Evolutionary conservation across 2,888 invertebrate genomes (phyloP), one percentile per base, ranked within the genome.

Genomic region (Chymomyza fuscimana): DNA sequence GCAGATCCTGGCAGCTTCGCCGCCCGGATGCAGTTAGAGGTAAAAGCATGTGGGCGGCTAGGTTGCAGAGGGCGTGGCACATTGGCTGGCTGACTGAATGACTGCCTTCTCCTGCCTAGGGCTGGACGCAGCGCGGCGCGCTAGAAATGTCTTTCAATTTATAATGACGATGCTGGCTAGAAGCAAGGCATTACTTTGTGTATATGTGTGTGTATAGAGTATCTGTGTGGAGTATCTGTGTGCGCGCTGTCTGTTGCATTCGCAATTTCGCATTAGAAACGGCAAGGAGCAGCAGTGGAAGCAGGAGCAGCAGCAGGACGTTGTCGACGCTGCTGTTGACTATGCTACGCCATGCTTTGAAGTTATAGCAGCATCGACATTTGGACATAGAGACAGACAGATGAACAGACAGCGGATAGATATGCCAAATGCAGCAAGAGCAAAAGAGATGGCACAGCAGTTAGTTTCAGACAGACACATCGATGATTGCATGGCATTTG

Each of bases 111-210:
- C 16, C 46, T 60, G 59, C 74, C 67, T 56, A 69, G 74, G 72
- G 70, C 68, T 65, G 65, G 59, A 61, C 63, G 64, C 46, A 63
- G 67, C 81, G 65, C 65, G 15, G 29, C 58, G 74, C 70, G 71
- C 77, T 73, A 80, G 71, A 74, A 80, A 84, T 83, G 82, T 83
- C 80, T 86, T 82, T 84, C 81, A 84, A 83, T 79, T 83, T 85
- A 85, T 84, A 84, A 84, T 84, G 86, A 82, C 79, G 82, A 76
- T 65, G 76, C 68, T 74, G 78, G 60, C 72, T 71, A 72, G 65
- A 5, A 25, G 22, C 22, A 46, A 46, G 50, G 61, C 61, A 22
- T 19, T 19, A 50, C 63, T 19, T 5, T 16, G 16, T 64, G 22
- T 52, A n/a, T 19, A 2, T 19, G 19, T 16, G 56, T 64, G 40